Percentiles rank a stretch among this genome's conserved stretches.
These are phyloP conservation scores for Drosophila conformis DNA, from an alignment of 2,888 invertebrate genomes.

Conservation along the genomic window DNA sequence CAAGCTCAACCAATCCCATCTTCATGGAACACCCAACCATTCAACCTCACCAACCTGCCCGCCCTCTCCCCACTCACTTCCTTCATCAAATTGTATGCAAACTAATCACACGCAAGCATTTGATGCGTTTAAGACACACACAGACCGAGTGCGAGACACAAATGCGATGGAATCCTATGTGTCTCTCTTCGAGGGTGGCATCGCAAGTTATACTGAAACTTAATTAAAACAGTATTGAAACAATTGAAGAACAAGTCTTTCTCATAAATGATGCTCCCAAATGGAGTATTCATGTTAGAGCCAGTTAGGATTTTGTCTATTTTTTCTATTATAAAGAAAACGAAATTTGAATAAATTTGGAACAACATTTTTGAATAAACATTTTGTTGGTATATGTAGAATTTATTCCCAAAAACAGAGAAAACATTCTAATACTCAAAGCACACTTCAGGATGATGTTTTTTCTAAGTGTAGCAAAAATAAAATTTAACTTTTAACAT, in stretches of 20 bases:
- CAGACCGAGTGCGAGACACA: constrained; percentile 25
- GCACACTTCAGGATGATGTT: not conserved
- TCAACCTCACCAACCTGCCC: constrained; percentile 1
- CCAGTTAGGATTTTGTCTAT: not conserved
- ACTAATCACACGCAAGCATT: constrained; percentile 79
- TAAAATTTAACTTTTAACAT: not conserved
- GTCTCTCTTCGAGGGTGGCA: constrained; percentile 31
- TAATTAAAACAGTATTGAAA: not conserved
- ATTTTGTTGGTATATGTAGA: not conserved
- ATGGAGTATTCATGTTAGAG: not conserved
- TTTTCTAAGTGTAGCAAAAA: not conserved
- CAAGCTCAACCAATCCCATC: constrained; percentile 58
- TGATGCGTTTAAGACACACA: constrained; percentile 76
- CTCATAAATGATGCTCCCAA: not conserved
- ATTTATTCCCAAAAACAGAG: not conserved
- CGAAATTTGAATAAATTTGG: not conserved
- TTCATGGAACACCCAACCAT: constrained; percentile 26
- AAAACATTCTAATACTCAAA: not conserved
- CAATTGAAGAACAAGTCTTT: not conserved
- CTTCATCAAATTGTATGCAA: constrained; percentile 72
- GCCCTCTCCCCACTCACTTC: not conserved
- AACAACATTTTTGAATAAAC: accelerated
- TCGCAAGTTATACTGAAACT: not conserved
- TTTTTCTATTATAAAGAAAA: not conserved
- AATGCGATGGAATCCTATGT: constrained; percentile 30